A percentile compares a stretch with the other conserved stretches of the same genome.
Evolutionary conservation across 30 jellyfish, hydroid and myxozoan genomes (phyloP).

Genomic region (Turritopsis rubra): DNA sequence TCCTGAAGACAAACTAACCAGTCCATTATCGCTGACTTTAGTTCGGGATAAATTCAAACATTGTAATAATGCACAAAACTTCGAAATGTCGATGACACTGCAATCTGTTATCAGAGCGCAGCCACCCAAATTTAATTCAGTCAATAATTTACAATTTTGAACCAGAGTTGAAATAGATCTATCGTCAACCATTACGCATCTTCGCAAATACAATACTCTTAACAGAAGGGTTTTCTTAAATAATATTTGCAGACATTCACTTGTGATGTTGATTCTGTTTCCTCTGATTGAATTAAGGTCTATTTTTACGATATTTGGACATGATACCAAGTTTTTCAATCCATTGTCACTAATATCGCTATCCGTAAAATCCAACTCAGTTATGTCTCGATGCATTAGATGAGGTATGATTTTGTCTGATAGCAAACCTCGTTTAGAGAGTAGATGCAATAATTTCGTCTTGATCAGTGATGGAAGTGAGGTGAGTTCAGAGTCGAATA

Average conservation of each 20-base stretch:
- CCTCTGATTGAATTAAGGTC: constrained; percentile 52
- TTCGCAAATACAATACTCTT: constrained; percentile 30
- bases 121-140: constrained; percentile 46
- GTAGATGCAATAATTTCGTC: constrained; percentile 25
- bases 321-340: constrained; percentile 15
- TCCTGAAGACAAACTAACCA: constrained; percentile 39
- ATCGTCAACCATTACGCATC: constrained; percentile 47
- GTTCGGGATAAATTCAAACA: constrained; percentile 47
- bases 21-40: constrained; percentile 45
- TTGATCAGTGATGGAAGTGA: constrained; percentile 29
- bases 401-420: constrained; percentile 27
- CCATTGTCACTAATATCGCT: constrained; percentile 45
- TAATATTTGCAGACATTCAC: constrained; percentile 23
- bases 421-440: constrained; percentile 44
- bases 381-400: constrained; percentile 31
- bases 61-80: constrained; percentile 10
- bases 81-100: constrained; percentile 18
- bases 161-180: constrained; percentile 30
- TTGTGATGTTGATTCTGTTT: constrained; percentile 24
- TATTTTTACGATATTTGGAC: constrained; percentile 31
- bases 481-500: neutral
- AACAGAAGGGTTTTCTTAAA: constrained; percentile 26
- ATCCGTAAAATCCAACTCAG: constrained; percentile 51
- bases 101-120: constrained; percentile 34
- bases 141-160: constrained; percentile 3